Conservation (phyloP, 1,140 invertebrate genomes). For the Bombus impatiens region DNA sequence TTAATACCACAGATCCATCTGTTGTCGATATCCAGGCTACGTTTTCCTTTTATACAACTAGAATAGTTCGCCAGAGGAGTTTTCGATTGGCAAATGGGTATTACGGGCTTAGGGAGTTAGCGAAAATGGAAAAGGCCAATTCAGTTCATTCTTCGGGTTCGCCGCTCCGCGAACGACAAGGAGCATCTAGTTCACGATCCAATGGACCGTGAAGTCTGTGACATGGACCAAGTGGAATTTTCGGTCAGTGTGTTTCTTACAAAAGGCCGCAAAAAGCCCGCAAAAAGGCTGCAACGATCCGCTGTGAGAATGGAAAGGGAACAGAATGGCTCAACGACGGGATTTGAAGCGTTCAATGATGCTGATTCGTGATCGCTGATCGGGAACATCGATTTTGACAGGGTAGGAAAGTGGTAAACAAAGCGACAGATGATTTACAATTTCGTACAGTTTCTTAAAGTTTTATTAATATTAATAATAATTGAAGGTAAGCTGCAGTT, state of each 20-base stretch:
- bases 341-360: not conserved
- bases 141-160: slow-evolving; percentile 69
- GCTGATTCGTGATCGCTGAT: slow-evolving; percentile 33
- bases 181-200: slow-evolving; percentile 58
- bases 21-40: not conserved
- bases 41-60: not conserved
- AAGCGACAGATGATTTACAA: too few species aligned
- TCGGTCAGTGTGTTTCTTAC: slow-evolving; percentile 62
- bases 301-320: slow-evolving; percentile 2
- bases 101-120: slow-evolving; percentile 41
- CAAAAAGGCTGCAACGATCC: slow-evolving; percentile 41
- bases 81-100: slow-evolving; percentile 44
- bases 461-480: not conserved
- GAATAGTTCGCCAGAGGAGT: slow-evolving; percentile 34
- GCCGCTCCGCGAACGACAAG: slow-evolving; percentile 68
- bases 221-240: slow-evolving; percentile 74
- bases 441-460: not conserved
- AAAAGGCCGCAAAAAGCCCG: slow-evolving; percentile 68
- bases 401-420: slow-evolving; percentile 11
- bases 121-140: slow-evolving; percentile 73
- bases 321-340: slow-evolving; percentile 34
- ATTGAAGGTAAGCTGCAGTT: not conserved
- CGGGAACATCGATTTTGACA: slow-evolving; percentile 35
- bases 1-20: not conserved
- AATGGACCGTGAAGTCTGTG: slow-evolving; percentile 72